These are phyloP conservation scores for Ochropacha duplaris DNA, from an alignment of 2,888 invertebrate genomes.

Conservation along the genomic window DNA sequence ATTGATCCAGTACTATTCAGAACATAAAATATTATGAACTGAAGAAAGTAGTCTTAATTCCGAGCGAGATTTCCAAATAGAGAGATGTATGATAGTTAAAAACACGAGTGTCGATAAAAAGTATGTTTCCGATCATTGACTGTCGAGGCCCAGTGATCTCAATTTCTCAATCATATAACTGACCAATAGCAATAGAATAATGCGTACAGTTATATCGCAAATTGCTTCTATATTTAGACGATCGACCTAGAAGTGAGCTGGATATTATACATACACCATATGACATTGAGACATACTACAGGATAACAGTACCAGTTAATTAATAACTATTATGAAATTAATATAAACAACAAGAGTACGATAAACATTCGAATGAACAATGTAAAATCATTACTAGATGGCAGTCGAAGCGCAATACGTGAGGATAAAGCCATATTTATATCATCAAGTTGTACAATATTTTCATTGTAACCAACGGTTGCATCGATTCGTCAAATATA, in stretches of 20 bases:
- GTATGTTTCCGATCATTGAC: background rate
- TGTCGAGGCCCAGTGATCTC: constrained; percentile 5
- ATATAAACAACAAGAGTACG: background rate
- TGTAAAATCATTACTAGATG: too few species aligned
- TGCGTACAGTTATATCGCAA: constrained; percentile 1
- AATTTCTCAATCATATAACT: background rate
- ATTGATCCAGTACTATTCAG: background rate
- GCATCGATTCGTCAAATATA: background rate
- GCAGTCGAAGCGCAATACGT: background rate
- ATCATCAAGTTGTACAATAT: background rate
- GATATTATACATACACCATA: background rate
- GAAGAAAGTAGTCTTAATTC: background rate
- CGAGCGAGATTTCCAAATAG: background rate
- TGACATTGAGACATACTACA: background rate
- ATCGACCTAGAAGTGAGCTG: constrained; percentile 3
- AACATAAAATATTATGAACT: background rate
- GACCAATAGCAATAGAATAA: background rate
- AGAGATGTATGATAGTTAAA: background rate
- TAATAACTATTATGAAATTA: background rate
- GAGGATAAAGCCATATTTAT: background rate
- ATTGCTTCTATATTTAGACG: constrained; percentile 9
- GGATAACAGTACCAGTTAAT: constrained; percentile 4
- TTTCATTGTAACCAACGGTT: background rate
- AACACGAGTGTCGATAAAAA: background rate
- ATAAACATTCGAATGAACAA: background rate